Evolutionary conservation across 2,888 invertebrate species (phyloP).

Genomic region (Zygaena filipendulae): DNA sequence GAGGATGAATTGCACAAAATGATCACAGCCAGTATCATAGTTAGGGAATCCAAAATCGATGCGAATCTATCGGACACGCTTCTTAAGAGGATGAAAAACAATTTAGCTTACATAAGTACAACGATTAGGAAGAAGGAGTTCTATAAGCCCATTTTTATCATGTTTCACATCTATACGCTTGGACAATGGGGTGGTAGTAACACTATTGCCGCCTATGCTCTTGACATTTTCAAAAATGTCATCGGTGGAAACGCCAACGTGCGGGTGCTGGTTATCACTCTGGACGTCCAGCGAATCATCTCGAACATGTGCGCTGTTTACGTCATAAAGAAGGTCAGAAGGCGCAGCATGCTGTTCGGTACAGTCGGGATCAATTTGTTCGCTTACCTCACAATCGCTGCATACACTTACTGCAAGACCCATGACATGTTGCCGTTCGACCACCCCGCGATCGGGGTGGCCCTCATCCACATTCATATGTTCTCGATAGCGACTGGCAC

Average conservation of each 20-base stretch:
- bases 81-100: slow-evolving; percentile 15
- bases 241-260: slow-evolving; percentile 27
- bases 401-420: slow-evolving; percentile 28
- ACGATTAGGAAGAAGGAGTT: slow-evolving; percentile 33
- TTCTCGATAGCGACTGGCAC: slow-evolving; percentile 66
- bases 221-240: slow-evolving; percentile 28
- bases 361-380: slow-evolving; percentile 26
- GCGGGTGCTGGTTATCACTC: slow-evolving; percentile 26
- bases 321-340: slow-evolving; percentile 29
- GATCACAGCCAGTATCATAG: slow-evolving; percentile 32
- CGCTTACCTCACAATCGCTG: slow-evolving; percentile 26
- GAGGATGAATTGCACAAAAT: slow-evolving; percentile 40
- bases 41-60: slow-evolving; percentile 25
- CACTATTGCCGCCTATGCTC: slow-evolving; percentile 30
- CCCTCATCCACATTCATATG: slow-evolving; percentile 35
- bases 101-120: slow-evolving; percentile 18
- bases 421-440: slow-evolving; percentile 21
- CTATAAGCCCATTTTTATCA: slow-evolving; percentile 37
- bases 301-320: slow-evolving; percentile 28
- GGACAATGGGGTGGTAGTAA: slow-evolving; percentile 36
- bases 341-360: slow-evolving; percentile 29
- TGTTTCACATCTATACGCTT: slow-evolving; percentile 34
- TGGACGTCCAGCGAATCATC: slow-evolving; percentile 31
- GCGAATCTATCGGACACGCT: slow-evolving; percentile 16
- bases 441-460: slow-evolving; percentile 10